Evolutionary conservation across 2,888 invertebrate species (phyloP), one percentile per base, ranked within the genome.

Genomic region (Trachelus tabidus): DNA sequence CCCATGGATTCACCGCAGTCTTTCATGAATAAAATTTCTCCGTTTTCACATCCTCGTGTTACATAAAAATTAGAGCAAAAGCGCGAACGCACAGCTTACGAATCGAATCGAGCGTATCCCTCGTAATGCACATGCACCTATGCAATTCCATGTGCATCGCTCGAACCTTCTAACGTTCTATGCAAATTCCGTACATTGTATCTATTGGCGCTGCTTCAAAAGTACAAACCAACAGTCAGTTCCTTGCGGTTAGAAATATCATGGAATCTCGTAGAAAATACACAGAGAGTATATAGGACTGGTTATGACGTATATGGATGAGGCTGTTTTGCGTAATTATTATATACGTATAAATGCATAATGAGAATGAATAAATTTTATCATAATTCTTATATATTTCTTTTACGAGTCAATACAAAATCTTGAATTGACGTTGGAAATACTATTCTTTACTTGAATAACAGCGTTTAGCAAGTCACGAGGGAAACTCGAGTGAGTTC

Each of bases 11-110:
- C 79, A 69, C 73, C 75, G 75, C 31, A 56, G 71, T 34, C 78
- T 84, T 83, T 85, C 82, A 82, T 84, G 85, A 84, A 86, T 87
- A 85, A 83, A 85, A 85, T 86, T 88, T 87, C 84, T 82, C 83
- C 79, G 75, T 81, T 87, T 87, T 85, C 86, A 85, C 84, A 84
- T 85, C 77, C 83, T 83, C 77, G 82, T 85, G 82, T 85, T 85
- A 83, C 81, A 83, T 85, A 86, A 85, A 85, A 84, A 85, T 83
- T 80, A 78, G 81, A 80, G 80, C 81, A 79, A 81, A 77, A 82
- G 78, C 71, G 71, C 68, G 34, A 40, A 40, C 37, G 73, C 40
- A 23, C 37, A 71, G 76, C 11, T 12, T 71, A 71, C 30, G 35
- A 73, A 40, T 40, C 40, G 40, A 40, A 40, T 40, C 40, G 40